Base-by-base conservation (phyloP, 2,113 vertebrate genomes). In the Calypte anna region DNA sequence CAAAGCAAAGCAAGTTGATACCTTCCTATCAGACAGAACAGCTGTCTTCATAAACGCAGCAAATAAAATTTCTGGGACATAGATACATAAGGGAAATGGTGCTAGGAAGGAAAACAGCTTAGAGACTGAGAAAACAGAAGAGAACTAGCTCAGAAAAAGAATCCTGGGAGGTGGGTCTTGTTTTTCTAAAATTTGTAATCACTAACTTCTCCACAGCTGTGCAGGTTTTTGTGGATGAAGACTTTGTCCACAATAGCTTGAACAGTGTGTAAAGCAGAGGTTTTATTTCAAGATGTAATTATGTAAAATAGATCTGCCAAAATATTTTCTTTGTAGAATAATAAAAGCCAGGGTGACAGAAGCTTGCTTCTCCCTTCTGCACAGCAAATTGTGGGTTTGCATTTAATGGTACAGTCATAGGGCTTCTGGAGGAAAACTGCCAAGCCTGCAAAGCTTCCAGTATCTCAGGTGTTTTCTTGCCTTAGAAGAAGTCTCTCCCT, bases 171-270 rank as follows among this genome's bases (percentile, higher is more conserved):
- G 76, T 80, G 86, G 93, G 88, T 95, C 94, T 69, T 88, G 79
- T 97, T 97, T 86, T 96, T 96, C 80, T 69, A 95, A 76, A 86
- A 20, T 87, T 96, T 95, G 62, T 96, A 94, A 93, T 94, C 90
- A 69, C 80, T 74, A 67, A 79, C 54, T 94, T 91, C 68, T 79
- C 51, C 58, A 46, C 62, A 70, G 40, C 82, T 74, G 68, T 77
- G 66, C 82, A 72, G 51, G 30, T 86, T 64, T 82, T 64, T 31
- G 7, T 92, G 68, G 86, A 90, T 90, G 73, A 2, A 80, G 67
- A 86, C 88, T 93, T 95, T 95, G 90, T 89, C 62, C 78, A 76
- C 58, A 82, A 0, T 31, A 75, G 14, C 82, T 91, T 84, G 51
- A 92, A 91, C 40, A 82, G 72, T 23, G 21, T 80, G 36, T 88